Conservation (phyloP, 2,113 vertebrate genomes). For the Geococcyx californianus region DNA sequence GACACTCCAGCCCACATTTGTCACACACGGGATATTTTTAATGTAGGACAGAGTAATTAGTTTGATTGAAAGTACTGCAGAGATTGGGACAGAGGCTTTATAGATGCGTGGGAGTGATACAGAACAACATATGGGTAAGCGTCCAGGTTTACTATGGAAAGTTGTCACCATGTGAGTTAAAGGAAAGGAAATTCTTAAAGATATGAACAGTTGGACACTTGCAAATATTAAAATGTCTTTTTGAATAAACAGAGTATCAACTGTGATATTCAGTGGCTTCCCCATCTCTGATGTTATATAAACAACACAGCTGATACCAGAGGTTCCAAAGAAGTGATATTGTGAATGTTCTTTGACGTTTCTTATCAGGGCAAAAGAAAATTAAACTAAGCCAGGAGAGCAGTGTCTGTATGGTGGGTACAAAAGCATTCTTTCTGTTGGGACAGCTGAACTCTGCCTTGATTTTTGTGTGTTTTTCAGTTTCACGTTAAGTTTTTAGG, state of each 20-base stretch:
- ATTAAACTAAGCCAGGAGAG: not conserved
- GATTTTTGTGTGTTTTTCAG: not conserved
- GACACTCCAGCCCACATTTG: not conserved
- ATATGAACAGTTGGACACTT: not conserved
- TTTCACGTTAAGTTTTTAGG: not conserved
- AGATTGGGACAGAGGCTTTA: not conserved
- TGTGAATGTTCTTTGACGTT: not conserved
- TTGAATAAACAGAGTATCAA: not conserved
- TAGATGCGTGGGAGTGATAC: not conserved
- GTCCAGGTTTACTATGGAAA: not conserved
- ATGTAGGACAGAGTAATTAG: not conserved
- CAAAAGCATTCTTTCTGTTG: not conserved
- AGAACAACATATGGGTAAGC: accelerated
- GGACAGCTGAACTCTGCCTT: not conserved
- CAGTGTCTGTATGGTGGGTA: not conserved
- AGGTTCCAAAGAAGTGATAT: not conserved
- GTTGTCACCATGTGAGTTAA: not conserved
- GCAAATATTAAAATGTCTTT: not conserved
- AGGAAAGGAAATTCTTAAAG: not conserved
- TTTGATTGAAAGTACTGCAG: not conserved
- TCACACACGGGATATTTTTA: not conserved
- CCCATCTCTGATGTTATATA: not conserved
- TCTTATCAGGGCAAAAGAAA: not conserved
- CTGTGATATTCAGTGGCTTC: not conserved
- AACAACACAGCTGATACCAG: not conserved